phyloP scores from a whole-genome alignment of 1,140 invertebrate species.

The Triops longicaudatus region DNA sequence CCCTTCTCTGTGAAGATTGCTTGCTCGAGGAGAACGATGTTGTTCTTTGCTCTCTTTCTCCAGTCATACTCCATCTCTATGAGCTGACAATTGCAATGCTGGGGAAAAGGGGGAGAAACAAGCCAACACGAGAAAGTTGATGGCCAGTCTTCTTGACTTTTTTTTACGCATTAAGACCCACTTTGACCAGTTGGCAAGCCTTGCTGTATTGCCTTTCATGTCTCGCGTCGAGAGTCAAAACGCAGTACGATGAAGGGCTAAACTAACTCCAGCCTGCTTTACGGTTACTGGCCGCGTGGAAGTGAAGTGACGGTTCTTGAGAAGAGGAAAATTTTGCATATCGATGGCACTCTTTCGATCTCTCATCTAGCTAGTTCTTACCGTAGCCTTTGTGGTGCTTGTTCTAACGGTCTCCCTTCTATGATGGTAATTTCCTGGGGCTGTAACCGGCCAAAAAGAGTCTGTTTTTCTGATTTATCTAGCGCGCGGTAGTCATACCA shows the following conservation, averaged over 20 bases:
- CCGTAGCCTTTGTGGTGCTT: not conserved
- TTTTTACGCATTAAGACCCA: not conserved
- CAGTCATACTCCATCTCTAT: not conserved
- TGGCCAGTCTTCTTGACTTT: not conserved
- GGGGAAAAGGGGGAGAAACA: not conserved
- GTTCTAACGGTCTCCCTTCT: not conserved
- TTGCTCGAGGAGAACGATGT: constrained; percentile 6
- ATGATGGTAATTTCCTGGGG: not conserved
- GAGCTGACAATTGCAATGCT: not conserved
- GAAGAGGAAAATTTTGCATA: not conserved
- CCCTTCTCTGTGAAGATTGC: constrained; percentile 10
- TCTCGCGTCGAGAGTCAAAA: not conserved
- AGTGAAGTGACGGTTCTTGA: not conserved
- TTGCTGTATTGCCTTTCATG: not conserved
- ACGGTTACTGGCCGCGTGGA: not conserved
- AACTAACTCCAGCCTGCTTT: not conserved
- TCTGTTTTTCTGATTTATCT: not conserved
- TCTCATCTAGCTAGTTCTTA: not conserved
- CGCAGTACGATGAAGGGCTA: not conserved
- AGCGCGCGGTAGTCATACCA: not conserved
- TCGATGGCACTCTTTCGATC: not conserved
- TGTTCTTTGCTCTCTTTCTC: not conserved
- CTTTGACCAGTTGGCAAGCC: not conserved
- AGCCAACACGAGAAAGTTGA: not conserved
- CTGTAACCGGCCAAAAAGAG: not conserved